Base-by-base conservation (phyloP, 2,888 invertebrate species). In the Meganola albula region DNA sequence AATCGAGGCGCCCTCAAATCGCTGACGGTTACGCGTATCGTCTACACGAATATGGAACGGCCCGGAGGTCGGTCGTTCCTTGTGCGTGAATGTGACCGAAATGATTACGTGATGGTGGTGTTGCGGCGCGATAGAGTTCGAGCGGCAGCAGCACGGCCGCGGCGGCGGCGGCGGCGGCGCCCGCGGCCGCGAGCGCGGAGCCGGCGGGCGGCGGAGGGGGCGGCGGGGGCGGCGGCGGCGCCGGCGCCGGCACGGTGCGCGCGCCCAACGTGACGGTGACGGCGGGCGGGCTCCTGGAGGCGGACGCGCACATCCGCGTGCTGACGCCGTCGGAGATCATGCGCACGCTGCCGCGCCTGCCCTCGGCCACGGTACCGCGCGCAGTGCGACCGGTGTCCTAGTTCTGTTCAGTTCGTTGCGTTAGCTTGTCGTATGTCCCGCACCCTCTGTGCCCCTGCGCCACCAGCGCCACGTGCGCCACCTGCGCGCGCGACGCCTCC, bases 291-390 rank as follows among this genome's bases (percentile, higher is more conserved):
- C 76, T 83, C 72, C 82, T 85, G 73, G 79, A 83, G 77, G 83
- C 85, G 57, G 93, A 94, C 87, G 93, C 93, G 85, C 93, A 93
- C 87, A 94, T 94, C 83, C 91, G 94, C 80, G 94, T 94, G 86
- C 90, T 94, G 79, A 94, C 94, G 68, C 94, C 94, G 68, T 93
- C 93, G 63, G 94, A 94, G 90, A 94, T 94, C 83, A 94, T 94
- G 94, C 92, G 93, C 90, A 94, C 94, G 75, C 90, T 94, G 87
- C 94, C 94, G 78, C 92, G 93, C 82, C 90, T 93, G 83, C 91
- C 91, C 90, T 90, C 87, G 89, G 90, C 56, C 55, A 55, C 58
- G 48, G 63, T 45, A 44, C 47, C 49, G 44, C 42, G 48, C 51
- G 32, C 55, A 42, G 48, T 44, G 50, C 32, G 58, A 58, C 43